A percentile compares a stretch with the other conserved stretches of the same genome.
These are phyloP conservation scores for Galeopsomyia nigrocyanea DNA, from an alignment of 2,888 invertebrate genomes.

Conservation along the genomic window DNA sequence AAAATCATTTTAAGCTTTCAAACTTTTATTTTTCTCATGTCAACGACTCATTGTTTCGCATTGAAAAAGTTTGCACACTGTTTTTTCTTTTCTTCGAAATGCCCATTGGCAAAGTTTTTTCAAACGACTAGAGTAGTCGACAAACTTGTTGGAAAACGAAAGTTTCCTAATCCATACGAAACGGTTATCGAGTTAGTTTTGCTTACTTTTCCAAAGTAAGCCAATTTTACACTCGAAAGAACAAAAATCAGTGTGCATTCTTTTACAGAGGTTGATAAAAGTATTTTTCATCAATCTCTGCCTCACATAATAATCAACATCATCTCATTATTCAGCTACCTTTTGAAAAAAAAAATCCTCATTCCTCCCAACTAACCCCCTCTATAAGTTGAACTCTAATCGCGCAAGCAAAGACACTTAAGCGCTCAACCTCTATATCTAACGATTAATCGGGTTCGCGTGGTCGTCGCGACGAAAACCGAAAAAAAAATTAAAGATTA, in stretches of 20 bases:
- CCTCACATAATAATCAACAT: conserved; percentile 12
- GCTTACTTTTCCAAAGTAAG: no score
- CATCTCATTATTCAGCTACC: conserved; percentile 13
- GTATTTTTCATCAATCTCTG: not conserved
- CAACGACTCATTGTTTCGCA: not conserved
- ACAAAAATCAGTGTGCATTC: no score
- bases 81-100: no score
- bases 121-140: no score
- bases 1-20: not conserved
- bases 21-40: not conserved
- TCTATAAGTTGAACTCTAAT: conserved; percentile 6
- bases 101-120: no score
- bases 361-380: not conserved
- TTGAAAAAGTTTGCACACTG: not conserved
- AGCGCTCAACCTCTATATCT: conserved; percentile 58
- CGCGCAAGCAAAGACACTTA: conserved; percentile 63
- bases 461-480: conserved; percentile 9
- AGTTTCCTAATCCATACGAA: no score
- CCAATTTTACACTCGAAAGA: no score
- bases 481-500: conserved; percentile 63
- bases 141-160: no score
- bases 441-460: conserved; percentile 20
- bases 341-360: no score
- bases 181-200: no score
- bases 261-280: no score